Evolutionary conservation across 2,113 vertebrate species (phyloP).

Genomic region (Excalfactoria chinensis): DNA sequence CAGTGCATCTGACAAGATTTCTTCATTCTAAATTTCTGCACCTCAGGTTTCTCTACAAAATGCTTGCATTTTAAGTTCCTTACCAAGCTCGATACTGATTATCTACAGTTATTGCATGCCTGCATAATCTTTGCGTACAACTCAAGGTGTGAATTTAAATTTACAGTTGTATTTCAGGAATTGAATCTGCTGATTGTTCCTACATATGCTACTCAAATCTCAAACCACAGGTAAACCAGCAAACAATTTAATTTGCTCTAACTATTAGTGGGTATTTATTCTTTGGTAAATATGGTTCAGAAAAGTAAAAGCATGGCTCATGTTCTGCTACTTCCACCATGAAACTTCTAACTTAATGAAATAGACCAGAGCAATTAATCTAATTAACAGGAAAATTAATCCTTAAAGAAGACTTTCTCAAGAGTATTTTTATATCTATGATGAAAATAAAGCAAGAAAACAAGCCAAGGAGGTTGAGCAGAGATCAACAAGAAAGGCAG

Average conservation of each 20-base stretch:
- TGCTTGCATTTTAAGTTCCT: neutral
- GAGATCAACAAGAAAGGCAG: conserved; percentile 40
- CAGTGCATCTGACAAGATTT: neutral
- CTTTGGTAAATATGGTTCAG: neutral
- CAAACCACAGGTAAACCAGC: neutral
- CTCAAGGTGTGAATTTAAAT: neutral
- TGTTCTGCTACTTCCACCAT: neutral
- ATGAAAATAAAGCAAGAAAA: neutral
- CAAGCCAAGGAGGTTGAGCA: neutral
- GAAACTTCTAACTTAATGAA: neutral
- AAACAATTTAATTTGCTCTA: neutral
- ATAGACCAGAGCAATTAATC: neutral
- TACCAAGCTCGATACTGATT: neutral
- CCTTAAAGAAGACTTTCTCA: neutral
- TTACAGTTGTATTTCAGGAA: neutral
- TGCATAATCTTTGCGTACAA: neutral
- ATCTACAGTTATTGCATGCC: neutral
- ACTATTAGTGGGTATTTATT: neutral
- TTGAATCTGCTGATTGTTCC: neutral
- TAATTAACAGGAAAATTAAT: neutral
- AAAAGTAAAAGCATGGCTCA: neutral
- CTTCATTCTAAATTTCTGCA: neutral
- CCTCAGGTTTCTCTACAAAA: neutral
- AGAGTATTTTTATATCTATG: neutral
- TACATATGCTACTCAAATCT: neutral